Base-by-base conservation (phyloP, 2,888 invertebrate species). In the Drosophila pegasa region DNA sequence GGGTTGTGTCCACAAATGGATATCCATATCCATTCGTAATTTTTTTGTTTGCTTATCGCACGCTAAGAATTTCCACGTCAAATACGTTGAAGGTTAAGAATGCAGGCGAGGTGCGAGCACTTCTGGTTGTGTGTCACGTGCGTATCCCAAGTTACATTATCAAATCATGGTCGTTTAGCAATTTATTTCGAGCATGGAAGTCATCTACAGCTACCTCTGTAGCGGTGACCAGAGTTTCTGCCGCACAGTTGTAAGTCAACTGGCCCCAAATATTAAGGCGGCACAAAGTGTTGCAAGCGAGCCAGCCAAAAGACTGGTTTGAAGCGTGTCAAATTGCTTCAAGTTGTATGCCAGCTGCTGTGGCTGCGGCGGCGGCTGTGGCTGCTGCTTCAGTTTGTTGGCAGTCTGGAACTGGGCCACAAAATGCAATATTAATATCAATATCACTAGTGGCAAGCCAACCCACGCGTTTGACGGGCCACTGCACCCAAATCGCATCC, bases 401-500 rank as follows among this genome's bases (percentile, higher is more conserved):
- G 40, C 58, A 33, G 33, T 22, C 56, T 56, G 60, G 41, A 75
- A 75, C 63, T 75, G 73, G 73, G 52, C 57, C 78, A 60, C 29
- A 60, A 72, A 72, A 67, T 56, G 57, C 67, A 72, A 78, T 63
- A 72, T 67, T 76, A 67, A 67, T 67, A 68, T 69, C 50, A 75
- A 75, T 75, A 75, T 75, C 75, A 75, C 77, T 77, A 77, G 45
- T 63, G 65, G 58, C 9, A 45, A 29, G 18, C 37, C 56, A 40
- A 40, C 74, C 66, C 76, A 71, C 71, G 58, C 74, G 61, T 27
- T 41, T 50, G 52, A 37, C 50, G 29, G 31, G 35, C 48, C 68
- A 69, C 77, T 80, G 79, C 79, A 76, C 68, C 87, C 84, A 80
- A 73, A 64, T 80, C 64, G 66, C 87, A 75, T 86, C 80, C 62